Percentiles rank a stretch among this genome's conserved stretches.
Conservation (phyloP, 1,140 invertebrate species). For the Sitodiplosis mosellana region DNA sequence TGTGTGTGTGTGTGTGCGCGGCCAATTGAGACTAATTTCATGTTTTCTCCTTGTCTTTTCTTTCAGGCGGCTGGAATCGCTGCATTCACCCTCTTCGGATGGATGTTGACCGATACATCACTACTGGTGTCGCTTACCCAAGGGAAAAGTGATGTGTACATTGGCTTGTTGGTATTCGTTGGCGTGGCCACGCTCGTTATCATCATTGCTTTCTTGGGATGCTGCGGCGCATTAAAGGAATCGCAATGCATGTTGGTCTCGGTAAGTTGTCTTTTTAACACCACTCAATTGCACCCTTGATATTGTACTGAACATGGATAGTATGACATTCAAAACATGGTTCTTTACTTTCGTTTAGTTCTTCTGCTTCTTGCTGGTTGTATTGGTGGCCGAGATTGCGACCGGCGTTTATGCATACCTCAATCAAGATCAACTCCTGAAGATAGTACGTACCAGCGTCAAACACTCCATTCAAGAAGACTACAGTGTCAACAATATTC, state of each 20-base stretch:
- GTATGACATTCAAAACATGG: neutral
- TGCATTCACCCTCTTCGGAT: slow-evolving; percentile 44
- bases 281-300: neutral
- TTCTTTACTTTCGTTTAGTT: slow-evolving; percentile 31
- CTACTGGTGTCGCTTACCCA: slow-evolving; percentile 50
- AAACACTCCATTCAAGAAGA: slow-evolving; percentile 45
- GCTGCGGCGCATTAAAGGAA: slow-evolving; percentile 73
- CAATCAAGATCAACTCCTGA: slow-evolving; percentile 42
- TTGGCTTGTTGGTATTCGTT: slow-evolving; percentile 56
- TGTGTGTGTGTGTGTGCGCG: too few relatives aligned
- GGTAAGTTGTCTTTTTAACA: slow-evolving; percentile 33
- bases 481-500: slow-evolving; percentile 39
- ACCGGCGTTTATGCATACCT: slow-evolving; percentile 53
- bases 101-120: slow-evolving; percentile 57
- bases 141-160: slow-evolving; percentile 46
- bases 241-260: slow-evolving; percentile 71
- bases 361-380: slow-evolving; percentile 52
- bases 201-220: slow-evolving; percentile 74
- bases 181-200: slow-evolving; percentile 62
- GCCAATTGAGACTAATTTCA: too few relatives aligned
- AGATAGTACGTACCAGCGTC: slow-evolving; percentile 38
- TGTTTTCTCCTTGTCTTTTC: neutral
- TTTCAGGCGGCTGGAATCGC: slow-evolving; percentile 51
- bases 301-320: neutral
- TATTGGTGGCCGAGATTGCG: slow-evolving; percentile 58